Conservation (phyloP, 2,888 invertebrate species). For the Leptopilina syphax region DNA sequence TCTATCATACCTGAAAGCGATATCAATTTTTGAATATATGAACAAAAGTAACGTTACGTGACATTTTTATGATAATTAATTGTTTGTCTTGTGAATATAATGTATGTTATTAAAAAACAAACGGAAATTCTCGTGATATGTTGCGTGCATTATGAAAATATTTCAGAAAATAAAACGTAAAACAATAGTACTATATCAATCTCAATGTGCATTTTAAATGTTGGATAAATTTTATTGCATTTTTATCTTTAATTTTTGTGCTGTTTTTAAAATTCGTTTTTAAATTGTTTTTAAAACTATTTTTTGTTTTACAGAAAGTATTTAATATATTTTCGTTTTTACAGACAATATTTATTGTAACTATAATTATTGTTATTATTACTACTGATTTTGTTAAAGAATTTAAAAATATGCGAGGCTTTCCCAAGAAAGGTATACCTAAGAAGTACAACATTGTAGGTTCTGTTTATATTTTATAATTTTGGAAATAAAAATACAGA, state of each 20-base stretch:
- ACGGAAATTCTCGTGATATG: conserved; percentile 2
- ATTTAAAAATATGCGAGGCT: no score
- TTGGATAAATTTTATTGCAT: background rate
- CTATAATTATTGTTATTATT: no score
- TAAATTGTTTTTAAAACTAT: no score
- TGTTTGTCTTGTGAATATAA: background rate
- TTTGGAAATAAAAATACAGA: no score
- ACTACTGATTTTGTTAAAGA: no score
- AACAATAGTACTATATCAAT: background rate
- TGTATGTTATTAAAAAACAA: background rate
- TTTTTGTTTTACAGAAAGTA: no score
- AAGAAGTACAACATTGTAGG: no score
- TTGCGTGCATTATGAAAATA: background rate
- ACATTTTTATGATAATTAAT: conserved; percentile 8
- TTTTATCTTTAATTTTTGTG: background rate
- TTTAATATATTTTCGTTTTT: no score
- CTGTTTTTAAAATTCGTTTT: no score
- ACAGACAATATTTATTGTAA: no score
- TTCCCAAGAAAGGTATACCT: no score
- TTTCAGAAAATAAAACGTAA: background rate
- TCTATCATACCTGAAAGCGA: conserved; percentile 2
- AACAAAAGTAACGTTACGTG: background rate
- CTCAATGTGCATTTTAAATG: background rate
- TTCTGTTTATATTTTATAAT: no score
- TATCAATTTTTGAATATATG: background rate